A percentile compares a stretch with the other conserved stretches of the same genome.
These are phyloP conservation scores for Thyatira batis DNA, from an alignment of 2,888 invertebrate genomes.

Conservation along the genomic window DNA sequence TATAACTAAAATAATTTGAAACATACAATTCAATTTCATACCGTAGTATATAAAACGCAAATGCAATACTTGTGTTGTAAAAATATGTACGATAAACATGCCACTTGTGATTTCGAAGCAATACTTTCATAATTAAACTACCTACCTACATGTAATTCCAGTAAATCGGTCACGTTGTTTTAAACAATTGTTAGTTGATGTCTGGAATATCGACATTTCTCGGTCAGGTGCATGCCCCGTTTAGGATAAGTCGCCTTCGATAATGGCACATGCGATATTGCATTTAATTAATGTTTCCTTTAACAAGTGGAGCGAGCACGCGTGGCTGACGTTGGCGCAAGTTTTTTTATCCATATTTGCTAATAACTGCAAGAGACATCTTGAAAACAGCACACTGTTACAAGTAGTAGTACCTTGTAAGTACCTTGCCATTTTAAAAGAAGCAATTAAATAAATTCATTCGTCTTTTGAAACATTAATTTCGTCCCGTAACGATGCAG, in stretches of 20 bases:
- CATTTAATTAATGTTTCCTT: slow-evolving; percentile 35
- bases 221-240: slow-evolving; percentile 29
- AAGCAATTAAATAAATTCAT: slow-evolving; percentile 37
- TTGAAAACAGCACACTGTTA: slow-evolving; percentile 17
- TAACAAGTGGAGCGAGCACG: slow-evolving; percentile 33
- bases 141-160: neutral
- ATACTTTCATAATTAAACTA: neutral
- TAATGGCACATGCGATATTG: slow-evolving; percentile 25
- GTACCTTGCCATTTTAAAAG: slow-evolving; percentile 34
- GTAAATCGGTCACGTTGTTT: neutral
- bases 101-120: slow-evolving; percentile 9
- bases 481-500: slow-evolving; percentile 23
- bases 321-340: slow-evolving; percentile 23
- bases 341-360: slow-evolving; percentile 29
- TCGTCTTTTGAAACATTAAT: slow-evolving; percentile 31
- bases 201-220: neutral
- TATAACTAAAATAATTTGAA: slow-evolving; percentile 28
- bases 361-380: slow-evolving; percentile 32
- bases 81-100: neutral
- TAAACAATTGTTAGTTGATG: neutral
- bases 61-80: slow-evolving; percentile 26
- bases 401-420: too few species aligned
- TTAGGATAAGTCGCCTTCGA: slow-evolving; percentile 25
- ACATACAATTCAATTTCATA: slow-evolving; percentile 46
- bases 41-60: slow-evolving; percentile 14